A percentile compares a stretch with the other conserved stretches of the same genome.
Conservation (phyloP, 2,888 invertebrate species). For the Entomobrya proxima region DNA sequence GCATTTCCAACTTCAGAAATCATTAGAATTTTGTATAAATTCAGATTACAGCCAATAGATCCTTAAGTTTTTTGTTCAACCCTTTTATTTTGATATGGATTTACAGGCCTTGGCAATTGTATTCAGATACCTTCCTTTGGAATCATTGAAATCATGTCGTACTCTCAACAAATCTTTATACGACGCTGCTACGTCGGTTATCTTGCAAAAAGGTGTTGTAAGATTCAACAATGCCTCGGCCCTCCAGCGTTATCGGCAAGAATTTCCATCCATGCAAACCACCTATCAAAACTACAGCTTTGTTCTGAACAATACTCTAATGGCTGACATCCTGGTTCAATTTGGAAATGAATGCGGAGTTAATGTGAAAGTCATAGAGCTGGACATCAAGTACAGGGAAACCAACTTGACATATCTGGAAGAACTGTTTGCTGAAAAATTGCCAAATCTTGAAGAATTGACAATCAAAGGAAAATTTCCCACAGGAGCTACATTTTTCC, state of each 20-base stretch:
- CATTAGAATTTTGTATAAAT: no score
- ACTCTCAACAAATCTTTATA: slow-evolving; percentile 44
- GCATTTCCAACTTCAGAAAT: no score
- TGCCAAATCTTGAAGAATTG: slow-evolving; percentile 51
- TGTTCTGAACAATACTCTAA: slow-evolving; percentile 23
- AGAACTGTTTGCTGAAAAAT: slow-evolving; percentile 38
- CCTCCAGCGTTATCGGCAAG: slow-evolving; percentile 38
- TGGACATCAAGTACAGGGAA: slow-evolving; percentile 46
- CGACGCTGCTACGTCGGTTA: slow-evolving; percentile 30
- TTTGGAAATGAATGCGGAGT: slow-evolving; percentile 44
- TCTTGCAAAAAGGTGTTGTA: slow-evolving; percentile 1
- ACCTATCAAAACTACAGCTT: slow-evolving; percentile 51
- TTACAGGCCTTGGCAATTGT: slow-evolving; percentile 47
- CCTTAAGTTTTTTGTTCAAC: neutral
- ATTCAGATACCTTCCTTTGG: slow-evolving; percentile 38
- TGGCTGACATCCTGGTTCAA: slow-evolving; percentile 33
- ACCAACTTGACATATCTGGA: slow-evolving; percentile 42
- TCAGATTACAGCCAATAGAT: neutral
- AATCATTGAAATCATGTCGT: slow-evolving; percentile 51
- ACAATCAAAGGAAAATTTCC: slow-evolving; percentile 57
- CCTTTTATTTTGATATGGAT: neutral
- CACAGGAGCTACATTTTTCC: slow-evolving; percentile 29
- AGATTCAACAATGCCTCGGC: slow-evolving; percentile 40
- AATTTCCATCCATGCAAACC: slow-evolving; percentile 28
- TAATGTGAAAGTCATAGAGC: slow-evolving; percentile 29